Conservation (phyloP, 2,888 invertebrate genomes). For the Graphium colonna region DNA sequence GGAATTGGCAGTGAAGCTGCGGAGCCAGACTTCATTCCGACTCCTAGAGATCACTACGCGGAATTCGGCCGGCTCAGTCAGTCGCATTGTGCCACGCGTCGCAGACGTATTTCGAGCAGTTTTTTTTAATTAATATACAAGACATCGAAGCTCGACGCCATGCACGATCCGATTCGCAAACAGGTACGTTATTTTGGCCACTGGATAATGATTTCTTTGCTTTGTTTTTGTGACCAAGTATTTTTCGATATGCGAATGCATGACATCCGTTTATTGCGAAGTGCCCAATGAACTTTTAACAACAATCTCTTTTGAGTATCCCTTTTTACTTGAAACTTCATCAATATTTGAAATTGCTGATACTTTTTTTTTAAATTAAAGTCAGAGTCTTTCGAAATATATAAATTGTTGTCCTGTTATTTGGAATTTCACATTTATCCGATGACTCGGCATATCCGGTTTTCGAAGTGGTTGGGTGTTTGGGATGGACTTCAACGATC, state of each 20-base stretch:
- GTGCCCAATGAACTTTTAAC: background rate
- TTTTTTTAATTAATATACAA: conserved; percentile 1
- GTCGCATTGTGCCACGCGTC: conserved; percentile 43
- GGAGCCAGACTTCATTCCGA: conserved; percentile 32
- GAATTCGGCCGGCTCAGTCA: conserved; percentile 29
- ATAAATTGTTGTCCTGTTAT: too few species aligned
- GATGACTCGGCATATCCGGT: too few species aligned
- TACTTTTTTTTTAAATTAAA: too few species aligned
- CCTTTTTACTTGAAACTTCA: too few species aligned
- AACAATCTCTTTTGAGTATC: background rate
- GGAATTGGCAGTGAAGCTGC: conserved; percentile 21
- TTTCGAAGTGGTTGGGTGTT: too few species aligned
- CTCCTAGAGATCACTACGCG: conserved; percentile 26
- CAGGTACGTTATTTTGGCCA: conserved; percentile 40
- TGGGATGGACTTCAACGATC: too few species aligned
- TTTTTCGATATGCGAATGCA: conserved; percentile 17
- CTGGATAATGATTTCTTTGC: background rate
- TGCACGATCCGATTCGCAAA: conserved; percentile 50
- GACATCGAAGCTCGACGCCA: conserved; percentile 27
- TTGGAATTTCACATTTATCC: too few species aligned
- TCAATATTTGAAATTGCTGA: too few species aligned
- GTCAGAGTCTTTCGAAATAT: too few species aligned
- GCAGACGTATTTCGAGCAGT: conserved; percentile 30
- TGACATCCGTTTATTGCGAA: background rate
- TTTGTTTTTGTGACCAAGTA: conserved; percentile 1